Evolutionary conservation across 1,140 invertebrate genomes (phyloP), one percentile per base, ranked within the genome.

Genomic region (Drosophila varians): DNA sequence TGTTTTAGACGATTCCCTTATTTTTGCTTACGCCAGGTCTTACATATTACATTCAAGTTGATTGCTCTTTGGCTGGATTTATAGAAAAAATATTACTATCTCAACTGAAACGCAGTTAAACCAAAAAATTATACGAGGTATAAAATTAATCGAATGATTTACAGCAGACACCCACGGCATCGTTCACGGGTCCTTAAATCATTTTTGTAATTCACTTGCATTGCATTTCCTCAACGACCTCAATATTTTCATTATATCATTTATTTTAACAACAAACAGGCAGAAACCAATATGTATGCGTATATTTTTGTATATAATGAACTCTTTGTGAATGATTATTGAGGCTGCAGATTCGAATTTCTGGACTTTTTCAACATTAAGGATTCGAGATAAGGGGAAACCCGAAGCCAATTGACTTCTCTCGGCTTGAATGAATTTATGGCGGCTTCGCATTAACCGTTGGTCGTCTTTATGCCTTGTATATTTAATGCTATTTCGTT

Each of bases 31-130:
- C 34, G 14, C 45, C 31, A 49, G 31, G 19, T 38, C 43, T 87
- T 76, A 56, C 80, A 87, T 86, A 82, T 77, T 80, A 69, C 53
- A 82, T 87, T 76, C 61, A 84, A 68, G 54, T 73, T 86, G 53
- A 69, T 58, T 55, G 53, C 45, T 43, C 23, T 31, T 43, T 43
- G 25, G 25, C 36, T 73, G 36, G 54, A 72, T 72, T 51, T 54
- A 43, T 25, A 43, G 19, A 16, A 12, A 14, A 16, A 21, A 31
- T n/a, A 21, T 25, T 23, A 38, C 21, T 64, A 31, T 38, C 12
- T 7, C 14, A 1, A 7, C 36, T 7, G n/a, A 38, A 38, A 38
- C 2, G n/a, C 12, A 38, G 28, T n/a, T n/a, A n/a, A n/a, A 4
- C 11, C 11, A 31, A 31, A 31, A 31, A 31, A 42, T 18, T 19